Evolutionary conservation across 2,797 vertebrate species (phyloP).

Genomic region (Apogon hyalosoma): DNA sequence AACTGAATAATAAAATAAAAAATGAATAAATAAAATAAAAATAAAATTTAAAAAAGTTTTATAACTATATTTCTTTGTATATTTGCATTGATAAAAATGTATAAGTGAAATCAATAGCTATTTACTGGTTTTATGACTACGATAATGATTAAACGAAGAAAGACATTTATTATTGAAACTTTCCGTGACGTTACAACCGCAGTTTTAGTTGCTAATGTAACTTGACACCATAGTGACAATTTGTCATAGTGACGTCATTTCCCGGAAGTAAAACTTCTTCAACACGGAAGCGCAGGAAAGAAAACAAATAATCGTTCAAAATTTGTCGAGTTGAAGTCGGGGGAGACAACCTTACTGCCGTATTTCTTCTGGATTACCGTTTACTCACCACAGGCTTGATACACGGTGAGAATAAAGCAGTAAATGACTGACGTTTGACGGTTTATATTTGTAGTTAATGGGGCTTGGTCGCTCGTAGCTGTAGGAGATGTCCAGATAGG

Average conservation of each 20-base stretch:
- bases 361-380: not conserved
- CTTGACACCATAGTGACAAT: constrained; percentile 2
- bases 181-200: no score
- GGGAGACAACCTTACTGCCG: constrained; percentile 21
- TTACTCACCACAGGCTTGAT: not conserved
- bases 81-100: no score
- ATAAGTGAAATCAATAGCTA: no score
- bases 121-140: no score
- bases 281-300: constrained; percentile 76
- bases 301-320: constrained; percentile 73
- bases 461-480: not conserved
- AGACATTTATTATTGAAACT: no score
- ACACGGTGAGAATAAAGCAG: constrained; percentile 53
- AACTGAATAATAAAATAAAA: no score
- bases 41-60: no score
- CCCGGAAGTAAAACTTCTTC: constrained; percentile 63
- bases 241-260: constrained; percentile 57
- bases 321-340: constrained; percentile 19
- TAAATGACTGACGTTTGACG: not conserved
- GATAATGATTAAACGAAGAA: no score
- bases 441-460: not conserved
- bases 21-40: no score
- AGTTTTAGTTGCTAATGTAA: not conserved
- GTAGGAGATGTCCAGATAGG: not conserved
- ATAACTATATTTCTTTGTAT: no score